phyloP scores from a whole-genome alignment of 2,113 vertebrate species.

The Oreochromis spilurus region DNA sequence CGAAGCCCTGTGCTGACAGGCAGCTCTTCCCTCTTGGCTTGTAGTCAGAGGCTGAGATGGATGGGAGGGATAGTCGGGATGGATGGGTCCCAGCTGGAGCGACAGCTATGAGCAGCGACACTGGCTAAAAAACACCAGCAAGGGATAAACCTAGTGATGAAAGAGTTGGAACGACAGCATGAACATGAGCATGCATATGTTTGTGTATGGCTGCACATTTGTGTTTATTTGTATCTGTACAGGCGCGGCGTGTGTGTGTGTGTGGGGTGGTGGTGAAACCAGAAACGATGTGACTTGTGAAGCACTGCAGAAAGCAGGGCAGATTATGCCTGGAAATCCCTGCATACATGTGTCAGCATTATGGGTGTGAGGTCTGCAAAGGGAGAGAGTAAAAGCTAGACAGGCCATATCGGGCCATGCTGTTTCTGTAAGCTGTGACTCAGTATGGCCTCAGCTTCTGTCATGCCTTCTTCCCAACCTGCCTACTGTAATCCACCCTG shows the following conservation, averaged over 20 bases:
- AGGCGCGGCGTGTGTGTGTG: not conserved
- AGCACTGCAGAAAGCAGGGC: constrained; percentile 2
- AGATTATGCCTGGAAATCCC: constrained; percentile 37
- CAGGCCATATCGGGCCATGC: not conserved
- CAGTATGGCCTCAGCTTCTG: constrained; percentile 2
- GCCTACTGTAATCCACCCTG: constrained; percentile 19
- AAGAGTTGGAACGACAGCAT: not conserved
- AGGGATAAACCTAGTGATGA: constrained; percentile 5
- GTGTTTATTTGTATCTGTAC: not conserved
- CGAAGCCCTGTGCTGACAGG: constrained; percentile 30
- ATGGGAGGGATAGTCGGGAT: constrained; percentile 15
- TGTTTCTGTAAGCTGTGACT: constrained; percentile 41
- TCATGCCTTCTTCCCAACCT: not conserved
- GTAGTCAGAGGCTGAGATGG: constrained; percentile 15
- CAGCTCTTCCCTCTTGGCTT: constrained; percentile 35
- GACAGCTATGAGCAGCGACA: not conserved
- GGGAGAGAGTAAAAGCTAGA: not conserved
- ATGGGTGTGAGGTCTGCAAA: not conserved
- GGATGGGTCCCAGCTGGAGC: constrained; percentile 19
- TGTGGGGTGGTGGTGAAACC: not conserved
- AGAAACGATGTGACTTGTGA: not conserved
- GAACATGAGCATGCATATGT: not conserved
- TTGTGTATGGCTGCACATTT: not conserved
- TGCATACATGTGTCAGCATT: constrained; percentile 34
- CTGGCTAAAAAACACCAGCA: not conserved